Conservation (phyloP, 2,888 invertebrate species). For the Meliscaeva auricollis region DNA sequence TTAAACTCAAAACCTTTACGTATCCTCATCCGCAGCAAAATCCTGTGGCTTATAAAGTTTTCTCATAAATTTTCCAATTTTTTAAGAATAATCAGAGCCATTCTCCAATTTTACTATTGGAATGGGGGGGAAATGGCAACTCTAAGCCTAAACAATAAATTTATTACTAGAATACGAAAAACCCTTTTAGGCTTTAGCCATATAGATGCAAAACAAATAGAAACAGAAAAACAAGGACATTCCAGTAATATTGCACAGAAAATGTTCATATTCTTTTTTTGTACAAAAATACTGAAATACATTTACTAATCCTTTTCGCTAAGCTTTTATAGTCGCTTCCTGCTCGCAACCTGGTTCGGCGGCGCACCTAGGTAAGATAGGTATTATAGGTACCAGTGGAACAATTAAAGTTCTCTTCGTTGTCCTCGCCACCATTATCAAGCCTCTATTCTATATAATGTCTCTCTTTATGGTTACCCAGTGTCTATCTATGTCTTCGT, state of each 20-base stretch:
- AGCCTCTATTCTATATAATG: neutral
- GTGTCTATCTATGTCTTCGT: neutral
- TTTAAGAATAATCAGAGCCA: constrained; percentile 31
- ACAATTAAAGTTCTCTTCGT: constrained; percentile 39
- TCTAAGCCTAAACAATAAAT: constrained; percentile 64
- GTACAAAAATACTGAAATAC: constrained; percentile 24
- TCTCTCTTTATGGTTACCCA: neutral
- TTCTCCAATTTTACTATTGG: neutral
- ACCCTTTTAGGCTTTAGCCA: constrained; percentile 49
- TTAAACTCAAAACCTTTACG: constrained; percentile 32
- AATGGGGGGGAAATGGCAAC: neutral
- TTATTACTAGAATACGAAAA: constrained; percentile 57
- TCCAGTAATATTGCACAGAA: neutral
- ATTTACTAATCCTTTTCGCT: constrained; percentile 66
- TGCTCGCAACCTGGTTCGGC: neutral
- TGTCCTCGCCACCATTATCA: neutral
- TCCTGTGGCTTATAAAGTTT: constrained; percentile 64
- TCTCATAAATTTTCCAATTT: constrained; percentile 61
- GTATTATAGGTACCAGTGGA: constrained; percentile 7
- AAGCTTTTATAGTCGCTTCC: constrained; percentile 45
- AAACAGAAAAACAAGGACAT: constrained; percentile 58
- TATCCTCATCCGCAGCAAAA: neutral
- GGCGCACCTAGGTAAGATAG: neutral
- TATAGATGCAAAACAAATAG: neutral
- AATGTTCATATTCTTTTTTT: constrained; percentile 29